A percentile compares a stretch with the other conserved stretches of the same genome.
phyloP scores from a whole-genome alignment of 2,113 vertebrate genomes.

The Pelecanoides urinatrix region DNA sequence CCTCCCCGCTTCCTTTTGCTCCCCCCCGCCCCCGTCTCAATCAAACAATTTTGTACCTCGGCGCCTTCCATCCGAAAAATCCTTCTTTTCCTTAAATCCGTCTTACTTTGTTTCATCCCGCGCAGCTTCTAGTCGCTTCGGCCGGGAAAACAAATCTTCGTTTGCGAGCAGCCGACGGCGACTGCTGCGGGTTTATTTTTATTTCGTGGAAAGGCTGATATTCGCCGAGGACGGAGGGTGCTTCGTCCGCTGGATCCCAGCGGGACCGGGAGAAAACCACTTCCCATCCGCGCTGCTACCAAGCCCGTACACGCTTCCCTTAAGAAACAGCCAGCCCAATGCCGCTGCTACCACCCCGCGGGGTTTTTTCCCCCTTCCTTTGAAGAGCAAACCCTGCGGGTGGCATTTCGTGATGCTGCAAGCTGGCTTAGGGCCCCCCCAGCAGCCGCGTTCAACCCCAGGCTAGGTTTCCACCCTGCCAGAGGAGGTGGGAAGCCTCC shows the following conservation, averaged over 20 bases:
- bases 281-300: neutral
- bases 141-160: neutral
- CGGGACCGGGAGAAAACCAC: neutral
- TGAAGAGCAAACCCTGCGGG: neutral
- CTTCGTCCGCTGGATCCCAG: neutral
- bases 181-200: neutral
- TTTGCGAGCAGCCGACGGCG: neutral
- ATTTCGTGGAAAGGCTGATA: neutral
- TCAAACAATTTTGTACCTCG: accelerated
- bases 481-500: neutral
- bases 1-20: neutral
- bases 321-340: too few species aligned
- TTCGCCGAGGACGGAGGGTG: neutral
- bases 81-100: neutral
- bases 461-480: neutral
- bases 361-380: too few species aligned
- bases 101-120: neutral
- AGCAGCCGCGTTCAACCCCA: neutral
- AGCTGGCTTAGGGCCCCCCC: too few species aligned
- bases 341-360: accelerated
- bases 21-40: neutral
- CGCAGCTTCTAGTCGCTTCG: neutral
- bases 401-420: neutral
- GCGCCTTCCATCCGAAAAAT: neutral
- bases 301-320: neutral